Percentiles rank a stretch among this genome's conserved stretches.
These are phyloP conservation scores for Alouatta palliata DNA, from an alignment of 2,113 vertebrate genomes.

Conservation along the genomic window DNA sequence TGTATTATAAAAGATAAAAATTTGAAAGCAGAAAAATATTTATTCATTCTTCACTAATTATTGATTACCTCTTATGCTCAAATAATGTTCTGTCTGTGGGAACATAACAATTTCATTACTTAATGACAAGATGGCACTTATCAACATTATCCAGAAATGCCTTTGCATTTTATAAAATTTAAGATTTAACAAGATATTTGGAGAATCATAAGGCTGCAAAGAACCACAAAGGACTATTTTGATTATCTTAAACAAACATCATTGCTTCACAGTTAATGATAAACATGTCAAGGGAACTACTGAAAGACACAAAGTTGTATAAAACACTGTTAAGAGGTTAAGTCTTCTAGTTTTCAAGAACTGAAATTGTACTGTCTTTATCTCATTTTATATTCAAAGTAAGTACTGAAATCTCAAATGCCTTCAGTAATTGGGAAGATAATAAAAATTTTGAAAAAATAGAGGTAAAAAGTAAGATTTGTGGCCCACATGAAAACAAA, in stretches of 20 bases:
- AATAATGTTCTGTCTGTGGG: background rate
- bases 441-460: background rate
- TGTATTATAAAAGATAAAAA: background rate
- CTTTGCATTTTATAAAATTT: slow-evolving; percentile 1
- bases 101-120: background rate
- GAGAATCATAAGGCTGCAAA: background rate
- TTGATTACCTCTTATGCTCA: background rate
- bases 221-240: background rate
- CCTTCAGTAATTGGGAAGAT: background rate
- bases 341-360: background rate
- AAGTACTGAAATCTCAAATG: background rate
- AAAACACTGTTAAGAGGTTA: background rate
- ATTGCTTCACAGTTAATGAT: background rate
- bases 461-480: background rate
- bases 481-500: background rate
- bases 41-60: background rate
- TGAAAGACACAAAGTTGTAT: background rate
- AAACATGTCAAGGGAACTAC: background rate
- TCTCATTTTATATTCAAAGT: background rate
- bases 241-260: background rate
- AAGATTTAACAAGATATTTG: background rate
- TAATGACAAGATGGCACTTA: background rate
- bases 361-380: background rate
- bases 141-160: background rate
- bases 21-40: background rate